Percentiles rank a stretch among this genome's conserved stretches.
phyloP scores from a whole-genome alignment of 2,888 invertebrate species.

The Zygaena filipendulae region DNA sequence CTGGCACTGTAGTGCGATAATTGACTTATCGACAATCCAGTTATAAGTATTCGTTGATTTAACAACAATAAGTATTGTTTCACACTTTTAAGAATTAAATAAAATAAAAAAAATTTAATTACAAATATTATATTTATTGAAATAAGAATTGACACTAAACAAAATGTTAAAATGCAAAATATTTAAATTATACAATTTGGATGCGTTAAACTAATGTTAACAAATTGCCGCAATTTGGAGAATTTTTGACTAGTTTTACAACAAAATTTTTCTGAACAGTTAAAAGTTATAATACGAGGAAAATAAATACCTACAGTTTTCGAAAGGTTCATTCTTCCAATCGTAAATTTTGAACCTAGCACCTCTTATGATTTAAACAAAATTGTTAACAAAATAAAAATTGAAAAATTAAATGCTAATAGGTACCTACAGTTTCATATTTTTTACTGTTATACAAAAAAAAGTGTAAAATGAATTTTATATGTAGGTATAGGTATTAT shows the following conservation, averaged over 20 bases:
- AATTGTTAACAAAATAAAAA: slow-evolving; percentile 16
- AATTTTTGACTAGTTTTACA: slow-evolving; percentile 60
- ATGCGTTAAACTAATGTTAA: slow-evolving; percentile 17
- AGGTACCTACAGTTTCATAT: background rate
- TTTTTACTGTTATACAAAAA: background rate
- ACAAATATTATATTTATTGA: slow-evolving; percentile 62
- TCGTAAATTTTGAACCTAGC: background rate
- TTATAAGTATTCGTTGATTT: no score
- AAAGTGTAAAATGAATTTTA: slow-evolving; percentile 1
- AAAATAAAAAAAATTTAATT: no score
- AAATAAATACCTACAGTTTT: background rate
- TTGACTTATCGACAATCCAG: no score
- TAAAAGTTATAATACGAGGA: no score
- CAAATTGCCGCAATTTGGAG: slow-evolving; percentile 32
- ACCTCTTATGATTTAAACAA: slow-evolving; percentile 14
- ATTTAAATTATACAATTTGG: slow-evolving; percentile 4
- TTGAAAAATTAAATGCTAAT: slow-evolving; percentile 3
- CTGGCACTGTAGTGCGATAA: no score
- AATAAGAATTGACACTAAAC: slow-evolving; percentile 55
- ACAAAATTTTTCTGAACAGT: slow-evolving; percentile 18
- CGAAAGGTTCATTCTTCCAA: background rate
- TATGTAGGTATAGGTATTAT: slow-evolving; percentile 32
- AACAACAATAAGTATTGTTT: no score
- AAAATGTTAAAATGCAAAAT: slow-evolving; percentile 49
- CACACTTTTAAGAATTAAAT: slow-evolving; percentile 20